phyloP scores from a whole-genome alignment of 1,140 invertebrate species.

The Aphaenogaster ashmeadi region DNA sequence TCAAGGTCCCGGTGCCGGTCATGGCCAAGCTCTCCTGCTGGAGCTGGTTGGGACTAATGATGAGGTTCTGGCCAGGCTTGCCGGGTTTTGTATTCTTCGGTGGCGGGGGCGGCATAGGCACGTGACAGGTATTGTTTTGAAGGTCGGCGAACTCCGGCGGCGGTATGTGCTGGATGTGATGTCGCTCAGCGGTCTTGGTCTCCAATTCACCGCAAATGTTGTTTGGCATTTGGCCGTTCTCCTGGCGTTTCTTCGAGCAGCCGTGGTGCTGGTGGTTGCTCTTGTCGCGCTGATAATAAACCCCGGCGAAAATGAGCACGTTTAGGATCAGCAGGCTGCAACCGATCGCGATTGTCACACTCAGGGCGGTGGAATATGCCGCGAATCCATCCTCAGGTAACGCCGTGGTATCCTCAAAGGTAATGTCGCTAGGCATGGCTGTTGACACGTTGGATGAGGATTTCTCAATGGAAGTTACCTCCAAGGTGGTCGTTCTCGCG shows the following conservation, averaged over 20 bases:
- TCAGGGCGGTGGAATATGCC: conserved; percentile 95
- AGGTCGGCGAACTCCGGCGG: conserved; percentile 93
- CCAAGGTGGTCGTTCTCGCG: conserved; percentile 78
- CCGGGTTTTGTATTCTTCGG: conserved; percentile 91
- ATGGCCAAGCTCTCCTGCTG: conserved; percentile 89
- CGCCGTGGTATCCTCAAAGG: conserved; percentile 85
- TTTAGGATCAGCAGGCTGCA: conserved; percentile 96
- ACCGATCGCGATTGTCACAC: conserved; percentile 97
- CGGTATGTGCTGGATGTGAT: conserved; percentile 92
- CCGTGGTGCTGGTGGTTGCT: conserved; percentile 86
- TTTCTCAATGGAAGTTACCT: conserved; percentile 78
- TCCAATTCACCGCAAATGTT: conserved; percentile 94
- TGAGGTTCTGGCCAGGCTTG: conserved; percentile 86
- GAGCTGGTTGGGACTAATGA: conserved; percentile 88
- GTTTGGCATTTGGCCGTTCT: conserved; percentile 94
- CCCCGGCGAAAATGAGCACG: conserved; percentile 96
- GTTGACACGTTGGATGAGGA: conserved; percentile 76
- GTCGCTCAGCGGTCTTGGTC: conserved; percentile 90
- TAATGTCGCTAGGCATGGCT: conserved; percentile 80
- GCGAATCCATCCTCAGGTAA: conserved; percentile 94
- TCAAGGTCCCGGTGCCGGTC: conserved; percentile 88
- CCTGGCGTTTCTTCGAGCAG: conserved; percentile 91
- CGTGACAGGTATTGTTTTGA: conserved; percentile 90
- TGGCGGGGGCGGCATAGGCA: conserved; percentile 91
- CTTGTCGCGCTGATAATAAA: conserved; percentile 97